These are phyloP conservation scores for Neostethus bicornis DNA, from an alignment of 2,797 vertebrate genomes.

Conservation along the genomic window DNA sequence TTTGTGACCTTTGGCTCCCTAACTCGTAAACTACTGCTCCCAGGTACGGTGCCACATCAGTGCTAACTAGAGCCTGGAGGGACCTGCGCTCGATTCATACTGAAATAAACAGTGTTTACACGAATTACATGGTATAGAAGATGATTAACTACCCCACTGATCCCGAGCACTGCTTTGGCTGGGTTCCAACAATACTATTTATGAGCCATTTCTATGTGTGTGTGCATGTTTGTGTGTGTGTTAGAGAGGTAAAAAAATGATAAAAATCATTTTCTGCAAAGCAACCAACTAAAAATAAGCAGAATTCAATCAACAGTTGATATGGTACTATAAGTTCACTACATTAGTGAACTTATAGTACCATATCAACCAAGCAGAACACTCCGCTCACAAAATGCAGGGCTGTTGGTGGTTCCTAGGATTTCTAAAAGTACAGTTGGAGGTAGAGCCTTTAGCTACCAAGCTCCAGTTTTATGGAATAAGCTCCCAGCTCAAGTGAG, in stretches of 20 bases:
- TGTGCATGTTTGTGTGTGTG: slow-evolving; percentile 33
- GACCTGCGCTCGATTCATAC: slow-evolving; percentile 41
- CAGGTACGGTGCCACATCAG: slow-evolving; percentile 42
- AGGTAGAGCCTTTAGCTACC: too few relatives aligned
- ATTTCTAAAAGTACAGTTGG: too few relatives aligned
- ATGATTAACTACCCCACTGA: slow-evolving; percentile 75
- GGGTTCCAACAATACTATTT: slow-evolving; percentile 58
- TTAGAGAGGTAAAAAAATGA: slow-evolving; percentile 71
- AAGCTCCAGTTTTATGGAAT: too few relatives aligned
- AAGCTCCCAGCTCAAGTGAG: too few relatives aligned
- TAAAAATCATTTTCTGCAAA: slow-evolving; percentile 58
- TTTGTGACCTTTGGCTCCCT: slow-evolving; percentile 63
- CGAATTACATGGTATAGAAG: slow-evolving; percentile 65
- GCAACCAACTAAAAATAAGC: slow-evolving; percentile 66
- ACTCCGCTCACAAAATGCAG: too few relatives aligned
- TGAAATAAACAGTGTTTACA: slow-evolving; percentile 68
- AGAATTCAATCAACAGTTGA: slow-evolving; percentile 62
- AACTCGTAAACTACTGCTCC: slow-evolving; percentile 53
- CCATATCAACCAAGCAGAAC: too few relatives aligned
- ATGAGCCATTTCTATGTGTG: too few relatives aligned
- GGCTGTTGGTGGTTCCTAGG: too few relatives aligned
- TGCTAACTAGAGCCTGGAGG: slow-evolving; percentile 59
- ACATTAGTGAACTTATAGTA: too few relatives aligned
- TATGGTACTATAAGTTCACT: too few relatives aligned
- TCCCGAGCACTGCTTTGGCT: slow-evolving; percentile 55